Percentiles rank a stretch among this genome's conserved stretches.
These are phyloP conservation scores for Fissipunctia ypsillon DNA, from an alignment of 2,888 invertebrate genomes.

Conservation along the genomic window DNA sequence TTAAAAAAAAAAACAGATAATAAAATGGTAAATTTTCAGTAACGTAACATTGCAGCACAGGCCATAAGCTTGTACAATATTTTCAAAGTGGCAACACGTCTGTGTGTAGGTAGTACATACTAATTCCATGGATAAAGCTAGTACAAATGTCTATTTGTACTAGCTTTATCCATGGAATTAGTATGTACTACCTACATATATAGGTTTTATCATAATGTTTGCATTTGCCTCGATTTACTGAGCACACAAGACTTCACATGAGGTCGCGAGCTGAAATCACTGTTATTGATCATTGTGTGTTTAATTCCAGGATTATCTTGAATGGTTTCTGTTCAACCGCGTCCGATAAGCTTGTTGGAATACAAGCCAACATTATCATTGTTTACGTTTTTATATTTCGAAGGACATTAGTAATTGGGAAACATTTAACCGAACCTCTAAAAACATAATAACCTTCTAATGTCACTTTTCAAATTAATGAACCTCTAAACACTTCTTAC, in stretches of 20 bases:
- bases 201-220: conserved; percentile 26
- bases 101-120: too few species aligned
- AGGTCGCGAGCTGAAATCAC: conserved; percentile 19
- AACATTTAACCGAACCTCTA: too few species aligned
- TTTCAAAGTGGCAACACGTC: conserved; percentile 27
- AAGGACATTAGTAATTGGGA: too few species aligned
- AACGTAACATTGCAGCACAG: not conserved
- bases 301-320: conserved; percentile 12
- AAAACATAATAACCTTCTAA: too few species aligned
- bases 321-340: not conserved
- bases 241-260: conserved; percentile 28
- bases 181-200: too few species aligned
- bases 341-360: not conserved
- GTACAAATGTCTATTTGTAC: too few species aligned
- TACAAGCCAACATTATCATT: not conserved
- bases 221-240: conserved; percentile 28
- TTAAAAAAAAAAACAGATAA: too few species aligned
- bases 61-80: not conserved
- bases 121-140: too few species aligned
- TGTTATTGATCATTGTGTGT: conserved; percentile 25
- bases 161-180: too few species aligned
- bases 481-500: too few species aligned
- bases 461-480: too few species aligned
- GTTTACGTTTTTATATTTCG: not conserved
- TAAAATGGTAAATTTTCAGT: not conserved